A percentile compares a stretch with the other conserved stretches of the same genome.
These are phyloP conservation scores for Zootermopsis nevadensis DNA, from an alignment of 2,888 invertebrate species.

Conservation along the genomic window DNA sequence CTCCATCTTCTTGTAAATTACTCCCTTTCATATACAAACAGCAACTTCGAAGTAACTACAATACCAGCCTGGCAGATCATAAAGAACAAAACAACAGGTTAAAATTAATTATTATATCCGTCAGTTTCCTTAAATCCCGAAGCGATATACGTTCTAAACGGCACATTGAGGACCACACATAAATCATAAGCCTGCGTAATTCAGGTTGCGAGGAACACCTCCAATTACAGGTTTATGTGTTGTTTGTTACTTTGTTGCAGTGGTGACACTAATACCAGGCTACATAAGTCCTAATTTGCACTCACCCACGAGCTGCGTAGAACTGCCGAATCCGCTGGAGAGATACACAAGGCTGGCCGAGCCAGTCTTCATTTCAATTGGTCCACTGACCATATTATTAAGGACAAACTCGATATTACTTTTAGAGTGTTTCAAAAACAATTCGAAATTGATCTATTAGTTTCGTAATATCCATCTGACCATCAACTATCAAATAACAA, in stretches of 20 bases:
- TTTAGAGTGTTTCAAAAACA: too few species aligned
- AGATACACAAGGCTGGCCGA: too few species aligned
- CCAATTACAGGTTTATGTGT: neutral
- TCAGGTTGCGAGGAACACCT: constrained; percentile 10
- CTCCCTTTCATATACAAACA: too few species aligned
- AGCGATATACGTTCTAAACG: neutral
- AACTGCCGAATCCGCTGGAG: neutral
- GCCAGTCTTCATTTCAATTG: too few species aligned
- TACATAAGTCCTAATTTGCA: neutral
- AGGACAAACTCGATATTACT: too few species aligned
- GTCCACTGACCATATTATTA: too few species aligned
- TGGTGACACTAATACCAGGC: constrained; percentile 34
- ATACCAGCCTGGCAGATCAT: neutral
- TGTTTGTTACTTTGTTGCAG: neutral
- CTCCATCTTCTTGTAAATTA: too few species aligned
- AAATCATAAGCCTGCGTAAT: neutral
- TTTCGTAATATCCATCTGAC: too few species aligned
- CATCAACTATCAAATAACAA: too few species aligned
- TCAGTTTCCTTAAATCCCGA: neutral
- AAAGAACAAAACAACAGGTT: neutral
- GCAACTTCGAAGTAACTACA: too few species aligned
- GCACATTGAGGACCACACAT: neutral
- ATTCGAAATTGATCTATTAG: too few species aligned
- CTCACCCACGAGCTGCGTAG: neutral
- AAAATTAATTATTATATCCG: neutral